phyloP scores from a whole-genome alignment of 2,797 vertebrate species.

The Manis pentadactyla region DNA sequence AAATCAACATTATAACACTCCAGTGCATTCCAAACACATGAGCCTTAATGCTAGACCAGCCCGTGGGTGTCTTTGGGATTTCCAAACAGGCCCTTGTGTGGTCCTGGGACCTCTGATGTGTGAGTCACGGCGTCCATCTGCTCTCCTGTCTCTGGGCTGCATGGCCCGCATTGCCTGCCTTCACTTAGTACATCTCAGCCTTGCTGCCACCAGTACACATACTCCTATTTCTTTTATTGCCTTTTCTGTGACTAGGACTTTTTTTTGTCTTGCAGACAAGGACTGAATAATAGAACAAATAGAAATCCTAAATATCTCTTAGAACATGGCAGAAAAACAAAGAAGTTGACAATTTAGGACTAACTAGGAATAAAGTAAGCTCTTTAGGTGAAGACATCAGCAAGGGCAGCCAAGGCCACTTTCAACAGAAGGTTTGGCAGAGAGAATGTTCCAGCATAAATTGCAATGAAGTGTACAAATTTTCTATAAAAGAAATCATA shows the following conservation, averaged over 20 bases:
- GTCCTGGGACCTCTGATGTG: not conserved
- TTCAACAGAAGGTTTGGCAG: not conserved
- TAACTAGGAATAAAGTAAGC: not conserved
- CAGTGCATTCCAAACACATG: not conserved
- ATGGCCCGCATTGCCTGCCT: fast-evolving
- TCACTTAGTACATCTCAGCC: not conserved
- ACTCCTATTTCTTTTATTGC: not conserved
- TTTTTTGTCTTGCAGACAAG: not conserved
- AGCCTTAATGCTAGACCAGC: not conserved
- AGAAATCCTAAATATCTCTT: not conserved
- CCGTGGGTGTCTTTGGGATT: not conserved
- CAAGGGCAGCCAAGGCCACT: not conserved
- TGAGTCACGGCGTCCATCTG: not conserved
- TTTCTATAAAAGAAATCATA: not conserved
- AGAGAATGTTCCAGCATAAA: not conserved
- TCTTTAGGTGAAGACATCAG: not conserved
- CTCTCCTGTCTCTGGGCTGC: not conserved
- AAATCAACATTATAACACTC: not conserved
- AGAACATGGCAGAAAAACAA: not conserved
- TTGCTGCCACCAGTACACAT: not conserved
- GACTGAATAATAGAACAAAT: not conserved
- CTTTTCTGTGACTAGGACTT: not conserved
- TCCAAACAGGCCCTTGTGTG: not conserved
- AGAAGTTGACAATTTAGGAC: not conserved
- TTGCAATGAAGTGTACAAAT: not conserved